A percentile compares a stretch with the other conserved stretches of the same genome.
phyloP scores from a whole-genome alignment of 2,113 vertebrate genomes.

The Apus apus region DNA sequence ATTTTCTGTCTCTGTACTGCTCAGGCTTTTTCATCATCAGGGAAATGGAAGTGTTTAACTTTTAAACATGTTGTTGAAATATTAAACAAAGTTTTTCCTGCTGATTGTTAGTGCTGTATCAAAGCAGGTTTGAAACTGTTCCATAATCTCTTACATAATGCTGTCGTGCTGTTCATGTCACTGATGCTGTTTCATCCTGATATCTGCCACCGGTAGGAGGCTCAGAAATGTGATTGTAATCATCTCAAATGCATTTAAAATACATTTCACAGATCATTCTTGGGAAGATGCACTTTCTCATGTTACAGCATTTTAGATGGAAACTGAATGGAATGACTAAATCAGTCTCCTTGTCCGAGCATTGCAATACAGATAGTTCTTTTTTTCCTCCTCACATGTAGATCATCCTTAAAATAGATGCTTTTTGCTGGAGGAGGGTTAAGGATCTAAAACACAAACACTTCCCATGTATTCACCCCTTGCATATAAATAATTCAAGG shows the following conservation, averaged over 20 bases:
- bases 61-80: conserved; percentile 60
- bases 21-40: conserved; percentile 8
- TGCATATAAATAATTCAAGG: background rate
- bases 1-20: background rate
- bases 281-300: background rate
- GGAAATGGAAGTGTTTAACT: conserved; percentile 47
- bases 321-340: background rate
- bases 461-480: background rate
- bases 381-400: background rate
- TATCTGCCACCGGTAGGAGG: conserved; percentile 12
- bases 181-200: conserved; percentile 49
- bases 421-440: background rate
- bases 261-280: conserved; percentile 7
- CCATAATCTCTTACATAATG: conserved; percentile 63
- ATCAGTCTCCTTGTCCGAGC: background rate
- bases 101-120: conserved; percentile 50
- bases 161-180: conserved; percentile 52
- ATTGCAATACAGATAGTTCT: background rate
- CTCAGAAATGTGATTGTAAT: conserved; percentile 23
- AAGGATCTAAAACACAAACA: background rate
- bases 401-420: background rate
- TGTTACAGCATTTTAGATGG: background rate
- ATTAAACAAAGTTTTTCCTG: conserved; percentile 37
- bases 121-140: conserved; percentile 47
- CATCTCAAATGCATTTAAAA: conserved; percentile 36